Evolutionary conservation across 2,888 invertebrate genomes (phyloP).

Genomic region (Aphidius colemani): DNA sequence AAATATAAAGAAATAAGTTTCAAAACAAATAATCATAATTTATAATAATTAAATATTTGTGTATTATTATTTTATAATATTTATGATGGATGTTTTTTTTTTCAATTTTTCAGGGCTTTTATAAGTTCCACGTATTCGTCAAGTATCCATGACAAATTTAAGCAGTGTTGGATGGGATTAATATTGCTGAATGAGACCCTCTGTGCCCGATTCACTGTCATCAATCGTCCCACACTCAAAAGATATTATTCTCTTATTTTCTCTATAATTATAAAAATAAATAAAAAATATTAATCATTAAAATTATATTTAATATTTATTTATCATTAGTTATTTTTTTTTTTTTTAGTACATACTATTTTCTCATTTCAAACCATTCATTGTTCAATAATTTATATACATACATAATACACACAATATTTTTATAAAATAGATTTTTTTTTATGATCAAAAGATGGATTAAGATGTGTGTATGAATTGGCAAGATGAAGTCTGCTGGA

Average conservation of each 20-base stretch:
- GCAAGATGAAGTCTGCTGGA: too few relatives aligned
- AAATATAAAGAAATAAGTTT: not conserved
- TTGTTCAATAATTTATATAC: too few relatives aligned
- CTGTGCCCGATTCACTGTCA: constrained; percentile 28
- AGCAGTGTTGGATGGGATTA: constrained; percentile 12
- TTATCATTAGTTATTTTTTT: not conserved
- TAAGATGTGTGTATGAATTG: too few relatives aligned
- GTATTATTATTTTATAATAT: too few relatives aligned
- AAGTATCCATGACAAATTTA: constrained; percentile 22
- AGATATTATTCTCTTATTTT: constrained; percentile 9
- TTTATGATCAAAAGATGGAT: too few relatives aligned
- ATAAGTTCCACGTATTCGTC: constrained; percentile 4
- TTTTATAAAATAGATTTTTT: constrained; percentile 1
- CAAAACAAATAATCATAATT: not conserved
- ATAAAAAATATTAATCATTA: not conserved
- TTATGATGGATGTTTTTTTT: not conserved
- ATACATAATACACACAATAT: not conserved
- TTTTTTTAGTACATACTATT: constrained; percentile 7
- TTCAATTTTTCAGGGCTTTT: not conserved
- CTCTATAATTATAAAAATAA: not conserved
- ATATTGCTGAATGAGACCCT: constrained; percentile 34
- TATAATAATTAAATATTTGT: not conserved
- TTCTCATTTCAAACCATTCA: not conserved
- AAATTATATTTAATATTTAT: constrained; percentile 5
- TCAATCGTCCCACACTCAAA: constrained; percentile 6